Conservation (phyloP, 2,113 vertebrate species). For the Mesembrinibis cayennensis region DNA sequence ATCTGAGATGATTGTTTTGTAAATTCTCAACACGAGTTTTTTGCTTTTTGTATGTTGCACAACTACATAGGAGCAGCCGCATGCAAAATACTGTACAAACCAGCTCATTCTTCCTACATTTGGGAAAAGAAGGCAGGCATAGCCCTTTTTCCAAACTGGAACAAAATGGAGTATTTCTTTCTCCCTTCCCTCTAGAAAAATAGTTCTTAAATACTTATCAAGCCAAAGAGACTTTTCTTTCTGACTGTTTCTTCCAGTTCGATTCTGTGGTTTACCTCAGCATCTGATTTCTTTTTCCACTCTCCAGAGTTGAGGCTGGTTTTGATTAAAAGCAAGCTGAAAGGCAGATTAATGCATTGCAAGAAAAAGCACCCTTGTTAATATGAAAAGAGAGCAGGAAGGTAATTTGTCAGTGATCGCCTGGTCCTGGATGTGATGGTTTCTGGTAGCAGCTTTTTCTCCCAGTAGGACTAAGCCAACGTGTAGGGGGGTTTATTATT, state of each 20-base stretch:
- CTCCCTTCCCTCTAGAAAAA: background rate
- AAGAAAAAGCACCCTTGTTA: background rate
- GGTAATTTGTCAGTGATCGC: background rate
- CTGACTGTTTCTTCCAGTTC: background rate
- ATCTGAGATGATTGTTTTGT: background rate
- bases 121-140: background rate
- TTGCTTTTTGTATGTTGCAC: background rate
- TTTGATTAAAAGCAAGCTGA: constrained; percentile 35
- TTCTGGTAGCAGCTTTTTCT: constrained; percentile 3
- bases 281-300: constrained; percentile 32
- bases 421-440: background rate
- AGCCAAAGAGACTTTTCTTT: background rate
- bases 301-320: background rate
- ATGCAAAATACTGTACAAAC: background rate
- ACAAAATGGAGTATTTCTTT: background rate
- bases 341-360: constrained; percentile 17
- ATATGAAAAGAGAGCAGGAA: background rate
- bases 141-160: background rate
- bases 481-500: background rate
- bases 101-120: background rate
- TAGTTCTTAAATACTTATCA: constrained; percentile 11
- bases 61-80: background rate
- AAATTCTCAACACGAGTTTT: background rate
- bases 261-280: constrained; percentile 10
- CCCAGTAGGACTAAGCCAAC: background rate